Conservation (phyloP, 2,113 vertebrate genomes). For the Alces alces region DNA sequence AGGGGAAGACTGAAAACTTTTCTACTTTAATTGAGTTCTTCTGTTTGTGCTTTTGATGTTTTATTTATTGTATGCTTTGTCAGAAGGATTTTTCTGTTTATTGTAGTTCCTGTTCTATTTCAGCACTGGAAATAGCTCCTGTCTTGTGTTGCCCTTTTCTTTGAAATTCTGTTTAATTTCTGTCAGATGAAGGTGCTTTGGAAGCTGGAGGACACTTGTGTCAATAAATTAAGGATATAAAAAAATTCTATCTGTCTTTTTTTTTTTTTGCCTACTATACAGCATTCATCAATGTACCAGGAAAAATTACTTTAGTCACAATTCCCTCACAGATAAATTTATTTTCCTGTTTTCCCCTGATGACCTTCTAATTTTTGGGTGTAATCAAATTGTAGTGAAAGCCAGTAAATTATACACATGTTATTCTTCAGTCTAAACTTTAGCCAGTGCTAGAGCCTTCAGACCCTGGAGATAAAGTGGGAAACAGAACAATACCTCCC, state of each 20-base stretch:
- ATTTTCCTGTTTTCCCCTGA: conserved; percentile 48
- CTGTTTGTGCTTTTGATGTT: conserved; percentile 67
- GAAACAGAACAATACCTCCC: neutral
- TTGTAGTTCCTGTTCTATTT: conserved; percentile 37
- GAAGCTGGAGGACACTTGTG: conserved; percentile 43
- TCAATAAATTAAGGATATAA: conserved; percentile 68
- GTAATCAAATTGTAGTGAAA: conserved; percentile 38
- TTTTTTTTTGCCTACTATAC: neutral
- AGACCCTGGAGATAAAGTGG: neutral
- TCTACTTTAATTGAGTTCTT: conserved; percentile 68
- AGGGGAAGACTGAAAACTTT: conserved; percentile 55
- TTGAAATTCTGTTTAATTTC: conserved; percentile 67
- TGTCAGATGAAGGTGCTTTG: conserved; percentile 51
- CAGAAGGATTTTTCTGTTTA: conserved; percentile 50
- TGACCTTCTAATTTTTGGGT: conserved; percentile 55
- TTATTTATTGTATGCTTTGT: conserved; percentile 64
- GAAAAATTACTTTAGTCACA: conserved; percentile 49
- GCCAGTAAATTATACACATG: neutral
- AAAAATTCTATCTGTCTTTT: conserved; percentile 54
- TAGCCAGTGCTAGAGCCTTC: neutral
- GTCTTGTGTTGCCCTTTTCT: conserved; percentile 51
- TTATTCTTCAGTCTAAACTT: neutral
- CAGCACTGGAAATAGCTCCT: conserved; percentile 42
- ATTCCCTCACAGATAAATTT: conserved; percentile 33
- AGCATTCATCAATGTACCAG: conserved; percentile 51